Evolutionary conservation across 2,797 vertebrate species (phyloP).

Genomic region (Peromyscus aztecus): DNA sequence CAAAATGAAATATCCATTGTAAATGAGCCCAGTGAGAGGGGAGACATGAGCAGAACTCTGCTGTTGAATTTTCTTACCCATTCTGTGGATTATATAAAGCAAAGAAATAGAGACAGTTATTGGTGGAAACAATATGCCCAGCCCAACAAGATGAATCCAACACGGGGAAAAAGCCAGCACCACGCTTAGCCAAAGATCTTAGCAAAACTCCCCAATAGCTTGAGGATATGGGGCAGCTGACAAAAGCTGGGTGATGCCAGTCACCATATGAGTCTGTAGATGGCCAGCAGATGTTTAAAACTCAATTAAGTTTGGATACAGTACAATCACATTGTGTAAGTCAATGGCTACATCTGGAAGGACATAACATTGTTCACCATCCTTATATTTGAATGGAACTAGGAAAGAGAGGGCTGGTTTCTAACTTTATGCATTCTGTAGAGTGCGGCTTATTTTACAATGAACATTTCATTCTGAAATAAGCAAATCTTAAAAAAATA

Average conservation of each 20-base stretch:
- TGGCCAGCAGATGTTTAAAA: slow-evolving; percentile 39
- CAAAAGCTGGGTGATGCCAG: background rate
- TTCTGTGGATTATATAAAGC: background rate
- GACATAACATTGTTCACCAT: background rate
- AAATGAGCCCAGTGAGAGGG: background rate
- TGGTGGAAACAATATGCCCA: background rate
- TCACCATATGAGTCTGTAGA: slow-evolving; percentile 23
- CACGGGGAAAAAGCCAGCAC: background rate
- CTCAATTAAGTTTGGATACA: slow-evolving; percentile 49
- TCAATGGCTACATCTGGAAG: background rate
- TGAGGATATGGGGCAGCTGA: background rate
- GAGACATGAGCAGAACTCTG: background rate
- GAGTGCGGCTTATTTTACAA: background rate
- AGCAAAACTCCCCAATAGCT: background rate
- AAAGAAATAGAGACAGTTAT: background rate
- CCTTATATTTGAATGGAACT: background rate
- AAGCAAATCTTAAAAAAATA: slow-evolving; percentile 19
- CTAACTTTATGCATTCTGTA: background rate
- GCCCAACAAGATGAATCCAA: background rate
- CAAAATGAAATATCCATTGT: background rate
- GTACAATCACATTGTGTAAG: background rate
- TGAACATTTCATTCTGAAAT: background rate
- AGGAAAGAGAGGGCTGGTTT: background rate
- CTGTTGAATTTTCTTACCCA: background rate
- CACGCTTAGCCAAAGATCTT: background rate